Evolutionary conservation across 2,113 vertebrate genomes (phyloP), one percentile per base, ranked within the genome.

Genomic region (Tretioscincus oriximinensis): DNA sequence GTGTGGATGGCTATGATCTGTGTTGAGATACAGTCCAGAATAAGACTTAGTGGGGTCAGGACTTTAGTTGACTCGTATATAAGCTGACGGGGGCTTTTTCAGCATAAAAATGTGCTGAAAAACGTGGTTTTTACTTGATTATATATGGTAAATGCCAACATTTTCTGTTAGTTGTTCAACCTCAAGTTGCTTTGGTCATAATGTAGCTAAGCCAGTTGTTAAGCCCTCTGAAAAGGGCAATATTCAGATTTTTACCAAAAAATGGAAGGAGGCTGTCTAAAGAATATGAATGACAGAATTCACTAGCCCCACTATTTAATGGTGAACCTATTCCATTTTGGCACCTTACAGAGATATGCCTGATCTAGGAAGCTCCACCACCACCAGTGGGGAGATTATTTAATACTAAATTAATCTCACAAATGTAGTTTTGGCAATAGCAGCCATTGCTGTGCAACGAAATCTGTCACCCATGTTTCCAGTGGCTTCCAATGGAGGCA

Each of bases 291-390:
- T 16, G 35, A 21, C 31, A 4, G 9, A 14, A 26, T 12, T 26
- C 11, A 18, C 58, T 8, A 61, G 31, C 1, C 4, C 28, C 51
- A 35, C 10, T 26, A 28, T 54, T 24, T 26, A 49, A 63, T 83
- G 80, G 82, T 0, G 11, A 63, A 47, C 18, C 65, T 45, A 35
- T 20, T 75, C 81, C 63, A 26, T 75, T 74, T 47, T 35, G 54
- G 9, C 73, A 47, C 80, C 49, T 81, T 69, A 4, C n/a, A 85
- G 82, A 75, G 9, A 83, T 87, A 58, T 81, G 24, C 81, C 51
- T 66, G 82, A 45, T 47, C 68, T 67, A 47, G 61, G 45, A 41
- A 26, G 58, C 21, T 29, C 1, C 73, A 49, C n/a, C 69, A 64
- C 51, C 86, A 49, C 5, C 76, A 63, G 45, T 80, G 58, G 26